Evolutionary conservation across 2,797 vertebrate genomes (phyloP), one percentile per base, ranked within the genome.

Genomic region (Malurus leucopterus): DNA sequence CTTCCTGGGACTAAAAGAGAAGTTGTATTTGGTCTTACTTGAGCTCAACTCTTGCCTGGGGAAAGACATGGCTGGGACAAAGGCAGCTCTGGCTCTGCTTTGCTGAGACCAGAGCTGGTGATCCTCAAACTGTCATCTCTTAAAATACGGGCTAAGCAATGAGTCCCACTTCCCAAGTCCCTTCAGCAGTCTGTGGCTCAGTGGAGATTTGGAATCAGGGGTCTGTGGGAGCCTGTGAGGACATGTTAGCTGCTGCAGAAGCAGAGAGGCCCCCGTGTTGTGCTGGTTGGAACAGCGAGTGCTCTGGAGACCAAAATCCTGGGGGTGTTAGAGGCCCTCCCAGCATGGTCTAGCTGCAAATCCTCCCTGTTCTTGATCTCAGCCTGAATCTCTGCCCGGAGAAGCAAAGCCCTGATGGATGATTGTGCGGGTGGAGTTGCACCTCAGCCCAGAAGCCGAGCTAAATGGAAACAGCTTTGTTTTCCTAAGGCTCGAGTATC

Each of bases 381-480:
- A 75, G 80, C 64, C 87, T 92, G 89, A 94, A 90, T 86, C 57
- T 78, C 83, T 91, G 87, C 91, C 90, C 23, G 3, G 73, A 85
- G 94, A 89, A 90, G 84, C 49, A 85, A 92, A 93, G 53, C 76
- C 57, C 57, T 2, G 32, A 65, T 6, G 15, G 88, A 84, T 89
- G 85, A 86, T 86, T 89, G 46, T 67, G 76, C 8, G 61, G 93
- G 90, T 90, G 85, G 93, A 93, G 83, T 76, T 76, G 84, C 90
- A 83, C 61, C 70, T 94, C 89, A n/a, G 57, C 83, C 81, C 68
- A 61, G 40, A 93, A 94, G 84, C 81, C 2, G 8, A 88, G 90
- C 70, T 93, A 93, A 94, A 92, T 86, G 88, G 83, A 91, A 91
- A 96, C 86, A 87, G 71, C 93, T 95, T 92, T 93, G 80, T 94